phyloP scores from a whole-genome alignment of 2,113 vertebrate species.

The Pedionomus torquatus region DNA sequence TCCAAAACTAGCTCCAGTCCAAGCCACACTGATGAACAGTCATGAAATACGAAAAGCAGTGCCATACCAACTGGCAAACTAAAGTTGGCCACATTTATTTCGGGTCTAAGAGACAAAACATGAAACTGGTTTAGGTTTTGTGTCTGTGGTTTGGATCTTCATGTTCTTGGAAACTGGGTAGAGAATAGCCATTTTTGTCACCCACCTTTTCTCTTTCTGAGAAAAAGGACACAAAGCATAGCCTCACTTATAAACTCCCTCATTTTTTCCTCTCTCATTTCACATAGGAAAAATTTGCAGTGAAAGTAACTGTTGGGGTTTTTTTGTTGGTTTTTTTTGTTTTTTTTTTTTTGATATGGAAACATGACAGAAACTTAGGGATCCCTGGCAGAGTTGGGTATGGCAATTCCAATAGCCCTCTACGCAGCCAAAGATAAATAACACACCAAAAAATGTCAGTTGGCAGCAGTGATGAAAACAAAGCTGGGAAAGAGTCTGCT shows the following conservation, averaged over 20 bases:
- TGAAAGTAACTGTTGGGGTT: background rate
- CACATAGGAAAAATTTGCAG: background rate
- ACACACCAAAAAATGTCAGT: accelerated
- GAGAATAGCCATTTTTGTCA: background rate
- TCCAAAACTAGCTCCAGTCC: background rate
- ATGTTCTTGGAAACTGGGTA: background rate
- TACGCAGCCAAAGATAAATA: background rate
- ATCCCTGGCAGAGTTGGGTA: background rate
- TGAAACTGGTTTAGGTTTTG: background rate
- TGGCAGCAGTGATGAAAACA: background rate
- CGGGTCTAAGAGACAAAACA: background rate
- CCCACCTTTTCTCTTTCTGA: background rate
- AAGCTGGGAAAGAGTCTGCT: background rate
- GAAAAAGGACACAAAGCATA: background rate
- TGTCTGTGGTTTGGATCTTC: background rate
- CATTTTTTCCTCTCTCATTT: background rate
- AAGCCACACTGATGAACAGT: background rate
- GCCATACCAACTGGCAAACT: background rate
- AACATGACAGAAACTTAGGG: background rate
- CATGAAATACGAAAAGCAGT: background rate
- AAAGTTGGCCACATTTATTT: background rate
- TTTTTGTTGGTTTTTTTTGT: background rate
- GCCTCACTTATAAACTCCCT: background rate
- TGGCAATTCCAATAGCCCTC: background rate
- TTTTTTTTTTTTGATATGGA: background rate